Evolutionary conservation across 2,888 invertebrate species (phyloP), one percentile per base, ranked within the genome.

Genomic region (Operophtera brumata): DNA sequence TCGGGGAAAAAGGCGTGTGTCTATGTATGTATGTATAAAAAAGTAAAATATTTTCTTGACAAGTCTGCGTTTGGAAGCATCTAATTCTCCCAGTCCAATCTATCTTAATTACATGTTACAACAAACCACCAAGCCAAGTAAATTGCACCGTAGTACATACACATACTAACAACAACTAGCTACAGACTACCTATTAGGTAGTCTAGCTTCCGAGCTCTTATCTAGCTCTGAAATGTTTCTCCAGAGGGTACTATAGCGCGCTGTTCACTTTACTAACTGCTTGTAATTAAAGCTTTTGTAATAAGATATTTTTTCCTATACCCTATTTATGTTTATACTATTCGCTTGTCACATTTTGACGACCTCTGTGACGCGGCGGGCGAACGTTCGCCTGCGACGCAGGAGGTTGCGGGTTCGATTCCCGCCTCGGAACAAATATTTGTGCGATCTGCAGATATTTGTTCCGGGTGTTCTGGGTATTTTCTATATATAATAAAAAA

Each of bases 151-250:
- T 35, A 52, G 20, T 20, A 20, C 20, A 20, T 20, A 20, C 20
- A 20, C 20, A 20, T 20, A 20, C 20, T 4, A 20, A 2, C 2
- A 2, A 2, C 20, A 3, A 20, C 20, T 20, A 20, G 2, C 20
- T 20, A 20, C 4, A 20, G 20, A 20, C 20, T 20, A 20, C 20
- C 20, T 20, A 20, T 20, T 20, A 20, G 52, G 47, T 45, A 36
- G 57, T 52, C 50, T 44, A 54, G 45, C 54, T 57, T 51, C 45
- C 39, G 62, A 69, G 14, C 49, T 53, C 44, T 60, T 56, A 60
- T 58, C 60, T 57, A 26, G 45, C 37, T 36, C 12, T 20, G 36
- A 54, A 64, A 59, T 56, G 54, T 57, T 49, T 40, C 59, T 52
- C 57, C 12, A 52, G 61, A 52, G 49, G 50, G 49, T 51, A 48